These are phyloP conservation scores for Malurus alboscapulatus DNA, from an alignment of 2,113 vertebrate genomes.

Conservation along the genomic window DNA sequence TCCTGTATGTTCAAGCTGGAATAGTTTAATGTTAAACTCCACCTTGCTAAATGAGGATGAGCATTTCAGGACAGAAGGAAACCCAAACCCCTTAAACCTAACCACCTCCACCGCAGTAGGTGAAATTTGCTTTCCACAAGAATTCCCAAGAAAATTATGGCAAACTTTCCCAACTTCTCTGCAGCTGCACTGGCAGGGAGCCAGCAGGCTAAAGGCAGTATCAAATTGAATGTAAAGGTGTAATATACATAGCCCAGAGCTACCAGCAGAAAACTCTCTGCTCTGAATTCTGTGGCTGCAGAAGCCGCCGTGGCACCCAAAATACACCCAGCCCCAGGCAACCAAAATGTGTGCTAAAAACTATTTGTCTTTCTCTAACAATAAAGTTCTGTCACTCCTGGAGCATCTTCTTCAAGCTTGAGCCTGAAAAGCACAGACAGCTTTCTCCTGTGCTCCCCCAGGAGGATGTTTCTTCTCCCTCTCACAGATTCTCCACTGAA, in stretches of 20 bases:
- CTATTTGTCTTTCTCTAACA: not conserved
- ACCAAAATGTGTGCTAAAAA: not conserved
- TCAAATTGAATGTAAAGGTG: slow-evolving; percentile 54
- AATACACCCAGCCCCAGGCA: rapidly evolving
- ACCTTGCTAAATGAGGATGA: not conserved
- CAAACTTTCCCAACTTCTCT: slow-evolving; percentile 36
- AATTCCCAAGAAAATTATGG: slow-evolving; percentile 55
- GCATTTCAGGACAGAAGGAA: slow-evolving; percentile 12
- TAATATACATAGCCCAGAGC: slow-evolving; percentile 60
- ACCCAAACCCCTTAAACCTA: not conserved
- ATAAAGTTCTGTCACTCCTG: not conserved
- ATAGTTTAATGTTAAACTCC: not conserved
- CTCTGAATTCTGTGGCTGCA: not conserved
- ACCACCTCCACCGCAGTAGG: slow-evolving; percentile 18
- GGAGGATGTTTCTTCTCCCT: not conserved
- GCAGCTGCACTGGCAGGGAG: slow-evolving; percentile 47
- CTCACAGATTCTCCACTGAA: not conserved
- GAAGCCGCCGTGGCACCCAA: rapidly evolving
- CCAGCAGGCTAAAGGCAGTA: slow-evolving; percentile 50
- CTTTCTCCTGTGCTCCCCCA: not conserved
- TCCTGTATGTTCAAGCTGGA: not conserved
- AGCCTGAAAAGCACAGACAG: not conserved
- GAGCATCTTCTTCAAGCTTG: not conserved
- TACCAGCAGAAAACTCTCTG: slow-evolving; percentile 20
- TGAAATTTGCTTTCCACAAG: slow-evolving; percentile 39